A percentile compares a stretch with the other conserved stretches of the same genome.
phyloP scores from a whole-genome alignment of 2,797 vertebrate genomes.

The Crax fasciolata region DNA sequence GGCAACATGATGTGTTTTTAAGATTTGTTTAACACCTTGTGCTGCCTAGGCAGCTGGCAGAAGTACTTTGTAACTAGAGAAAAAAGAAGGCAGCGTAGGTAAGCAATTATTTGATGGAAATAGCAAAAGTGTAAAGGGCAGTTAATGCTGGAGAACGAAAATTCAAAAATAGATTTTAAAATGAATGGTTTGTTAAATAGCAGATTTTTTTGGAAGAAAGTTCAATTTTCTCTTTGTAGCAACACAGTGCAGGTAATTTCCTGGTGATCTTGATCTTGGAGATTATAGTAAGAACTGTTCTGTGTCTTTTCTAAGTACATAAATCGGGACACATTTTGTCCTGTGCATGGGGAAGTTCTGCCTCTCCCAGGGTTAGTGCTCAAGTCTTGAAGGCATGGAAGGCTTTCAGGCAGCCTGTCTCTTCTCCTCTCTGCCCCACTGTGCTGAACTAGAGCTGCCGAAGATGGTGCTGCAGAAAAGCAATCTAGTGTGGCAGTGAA shows the following conservation, averaged over 20 bases:
- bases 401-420: background rate
- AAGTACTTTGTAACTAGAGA: background rate
- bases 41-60: background rate
- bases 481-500: background rate
- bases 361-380: background rate
- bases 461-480: background rate
- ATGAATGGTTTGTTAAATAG: background rate
- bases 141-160: background rate
- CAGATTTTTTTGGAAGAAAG: background rate
- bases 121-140: background rate
- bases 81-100: background rate
- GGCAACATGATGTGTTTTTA: background rate
- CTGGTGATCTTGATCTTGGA: background rate
- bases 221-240: background rate
- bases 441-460: slow-evolving; percentile 34
- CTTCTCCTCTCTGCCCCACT: background rate
- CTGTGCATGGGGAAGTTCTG: background rate
- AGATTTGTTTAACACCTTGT: background rate
- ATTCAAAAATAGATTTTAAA: background rate
- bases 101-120: background rate
- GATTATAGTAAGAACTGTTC: background rate
- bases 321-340: background rate
- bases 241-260: background rate
- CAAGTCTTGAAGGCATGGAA: background rate
- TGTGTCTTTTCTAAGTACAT: background rate